These are phyloP conservation scores for Erythrolamprus reginae DNA, from an alignment of 2,113 vertebrate genomes.

Conservation along the genomic window DNA sequence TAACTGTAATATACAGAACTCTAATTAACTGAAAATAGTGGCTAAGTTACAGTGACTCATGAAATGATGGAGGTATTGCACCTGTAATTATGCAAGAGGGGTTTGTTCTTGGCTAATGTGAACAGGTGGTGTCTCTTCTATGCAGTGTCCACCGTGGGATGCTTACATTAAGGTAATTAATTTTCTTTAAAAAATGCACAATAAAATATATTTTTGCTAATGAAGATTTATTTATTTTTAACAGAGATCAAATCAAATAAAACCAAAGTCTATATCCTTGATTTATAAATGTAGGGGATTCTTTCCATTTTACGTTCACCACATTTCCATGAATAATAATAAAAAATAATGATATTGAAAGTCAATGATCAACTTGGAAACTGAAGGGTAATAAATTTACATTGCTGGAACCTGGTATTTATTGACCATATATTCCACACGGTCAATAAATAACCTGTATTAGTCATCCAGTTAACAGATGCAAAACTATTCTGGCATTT, in stretches of 20 bases:
- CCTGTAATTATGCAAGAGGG: background rate
- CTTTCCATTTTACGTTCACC: too few relatives aligned
- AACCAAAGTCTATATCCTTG: background rate
- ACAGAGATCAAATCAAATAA: too few relatives aligned
- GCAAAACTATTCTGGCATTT: slow-evolving; percentile 1
- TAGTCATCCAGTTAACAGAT: background rate
- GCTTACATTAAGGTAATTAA: background rate
- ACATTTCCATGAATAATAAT: background rate
- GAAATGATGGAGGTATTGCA: background rate
- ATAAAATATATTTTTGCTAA: background rate
- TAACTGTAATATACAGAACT: background rate
- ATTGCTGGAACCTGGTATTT: background rate
- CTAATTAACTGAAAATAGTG: background rate
- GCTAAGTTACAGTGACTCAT: background rate
- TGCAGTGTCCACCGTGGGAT: background rate
- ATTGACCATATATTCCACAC: background rate
- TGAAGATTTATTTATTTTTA: background rate
- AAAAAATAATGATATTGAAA: background rate
- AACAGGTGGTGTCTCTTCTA: background rate
- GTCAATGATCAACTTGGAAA: background rate
- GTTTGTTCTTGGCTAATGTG: background rate
- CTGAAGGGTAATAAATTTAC: background rate
- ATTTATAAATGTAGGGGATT: background rate
- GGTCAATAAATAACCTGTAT: too few relatives aligned
- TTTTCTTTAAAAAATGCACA: background rate